Conservation (phyloP, 2,888 invertebrate genomes). For the Colletes collaris region DNA sequence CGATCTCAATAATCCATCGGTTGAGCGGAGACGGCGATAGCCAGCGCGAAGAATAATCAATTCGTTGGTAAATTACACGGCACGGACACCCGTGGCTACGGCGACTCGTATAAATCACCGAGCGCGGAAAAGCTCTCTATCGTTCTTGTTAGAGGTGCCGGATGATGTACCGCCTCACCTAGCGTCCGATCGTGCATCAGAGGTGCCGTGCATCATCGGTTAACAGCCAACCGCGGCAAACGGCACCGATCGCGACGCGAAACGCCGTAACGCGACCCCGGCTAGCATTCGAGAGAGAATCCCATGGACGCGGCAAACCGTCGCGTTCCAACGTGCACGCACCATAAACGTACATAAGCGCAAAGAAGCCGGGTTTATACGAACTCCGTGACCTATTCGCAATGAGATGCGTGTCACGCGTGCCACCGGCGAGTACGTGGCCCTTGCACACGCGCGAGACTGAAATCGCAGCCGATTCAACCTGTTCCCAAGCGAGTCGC, state of each 20-base stretch:
- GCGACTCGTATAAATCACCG: slow-evolving; percentile 47
- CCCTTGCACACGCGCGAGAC: slow-evolving; percentile 6
- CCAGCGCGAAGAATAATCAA: slow-evolving; percentile 45
- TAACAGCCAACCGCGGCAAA: slow-evolving; percentile 58
- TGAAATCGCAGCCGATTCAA: slow-evolving; percentile 58
- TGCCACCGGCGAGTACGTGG: slow-evolving; percentile 55
- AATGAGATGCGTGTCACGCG: slow-evolving; percentile 70
- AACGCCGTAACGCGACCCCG: slow-evolving; percentile 45
- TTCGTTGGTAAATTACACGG: slow-evolving; percentile 44
- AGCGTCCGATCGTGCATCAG: slow-evolving; percentile 46
- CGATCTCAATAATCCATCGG: slow-evolving; percentile 1
- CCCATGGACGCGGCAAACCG: slow-evolving; percentile 19
- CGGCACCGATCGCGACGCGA: slow-evolving; percentile 47
- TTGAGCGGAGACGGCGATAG: slow-evolving; percentile 6
- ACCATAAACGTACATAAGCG: slow-evolving; percentile 59
- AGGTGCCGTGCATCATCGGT: slow-evolving; percentile 64
- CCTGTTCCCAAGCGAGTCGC: slow-evolving; percentile 43
- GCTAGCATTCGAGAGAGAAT: slow-evolving; percentile 36
- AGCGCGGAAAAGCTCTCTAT: slow-evolving; percentile 53
- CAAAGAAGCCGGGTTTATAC: slow-evolving; percentile 43
- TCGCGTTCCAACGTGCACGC: slow-evolving; percentile 52
- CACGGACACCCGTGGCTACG: slow-evolving; percentile 15
- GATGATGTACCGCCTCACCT: slow-evolving; percentile 43
- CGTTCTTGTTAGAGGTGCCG: slow-evolving; percentile 45
- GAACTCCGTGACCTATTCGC: slow-evolving; percentile 62